These are phyloP conservation scores for Argyresthia goedartella DNA, from an alignment of 2,888 invertebrate species.

Conservation along the genomic window DNA sequence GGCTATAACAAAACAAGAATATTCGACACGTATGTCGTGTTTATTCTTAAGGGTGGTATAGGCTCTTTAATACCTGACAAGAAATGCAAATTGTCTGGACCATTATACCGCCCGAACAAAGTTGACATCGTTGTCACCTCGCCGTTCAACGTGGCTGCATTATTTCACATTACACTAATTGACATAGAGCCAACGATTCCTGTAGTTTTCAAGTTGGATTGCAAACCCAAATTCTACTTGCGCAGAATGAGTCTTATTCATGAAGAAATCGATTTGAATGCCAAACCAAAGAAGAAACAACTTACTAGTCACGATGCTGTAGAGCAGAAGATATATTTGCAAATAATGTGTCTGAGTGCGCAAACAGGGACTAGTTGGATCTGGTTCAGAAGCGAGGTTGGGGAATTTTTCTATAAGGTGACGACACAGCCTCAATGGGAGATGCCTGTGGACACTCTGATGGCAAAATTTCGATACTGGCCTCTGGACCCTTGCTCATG, in stretches of 20 bases:
- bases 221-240: conserved; percentile 34
- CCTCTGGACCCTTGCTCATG: conserved; percentile 52
- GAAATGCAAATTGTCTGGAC: conserved; percentile 53
- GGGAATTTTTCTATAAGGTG: conserved; percentile 52
- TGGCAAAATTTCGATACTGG: conserved; percentile 38
- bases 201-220: conserved; percentile 26
- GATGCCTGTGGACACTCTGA: conserved; percentile 42
- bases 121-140: conserved; percentile 45
- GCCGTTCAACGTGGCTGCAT: conserved; percentile 31
- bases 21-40: conserved; percentile 53
- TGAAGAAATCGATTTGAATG: conserved; percentile 35
- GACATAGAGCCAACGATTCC: conserved; percentile 48
- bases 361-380: conserved; percentile 47
- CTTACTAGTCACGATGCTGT: too few relatives aligned
- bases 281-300: conserved; percentile 25
- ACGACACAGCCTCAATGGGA: conserved; percentile 56
- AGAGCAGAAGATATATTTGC: conserved; percentile 18
- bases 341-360: conserved; percentile 48
- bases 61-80: conserved; percentile 36
- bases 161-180: conserved; percentile 33
- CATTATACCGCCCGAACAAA: conserved; percentile 47
- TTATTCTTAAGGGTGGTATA: conserved; percentile 37
- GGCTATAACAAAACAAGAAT: conserved; percentile 59
- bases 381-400: conserved; percentile 49
- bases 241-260: conserved; percentile 47